These are phyloP conservation scores for Eciton burchellii DNA, from an alignment of 1,140 invertebrate species.

Conservation along the genomic window DNA sequence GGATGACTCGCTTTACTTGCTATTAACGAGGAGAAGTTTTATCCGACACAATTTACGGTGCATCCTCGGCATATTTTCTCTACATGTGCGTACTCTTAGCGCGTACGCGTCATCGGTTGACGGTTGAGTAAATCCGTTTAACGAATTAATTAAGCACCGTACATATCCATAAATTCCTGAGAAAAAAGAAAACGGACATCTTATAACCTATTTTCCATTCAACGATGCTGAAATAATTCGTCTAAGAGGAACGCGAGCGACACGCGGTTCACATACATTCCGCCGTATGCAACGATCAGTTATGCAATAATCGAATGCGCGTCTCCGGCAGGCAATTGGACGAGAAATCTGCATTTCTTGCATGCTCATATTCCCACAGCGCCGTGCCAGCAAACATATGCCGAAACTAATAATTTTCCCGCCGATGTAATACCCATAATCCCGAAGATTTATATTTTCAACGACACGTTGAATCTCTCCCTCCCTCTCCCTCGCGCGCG, in stretches of 20 bases:
- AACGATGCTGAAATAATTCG: conserved; percentile 6
- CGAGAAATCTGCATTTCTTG: not conserved
- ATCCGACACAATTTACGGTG: not conserved
- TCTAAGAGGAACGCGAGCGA: not conserved
- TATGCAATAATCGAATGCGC: not conserved
- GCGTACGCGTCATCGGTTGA: no score
- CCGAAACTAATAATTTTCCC: not conserved
- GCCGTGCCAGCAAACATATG: not conserved
- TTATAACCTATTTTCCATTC: no score
- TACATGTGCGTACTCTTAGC: not conserved
- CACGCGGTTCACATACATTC: not conserved
- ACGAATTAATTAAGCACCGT: not conserved
- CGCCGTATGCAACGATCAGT: not conserved
- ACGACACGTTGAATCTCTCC: not conserved
- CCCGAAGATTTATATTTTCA: conserved; percentile 3
- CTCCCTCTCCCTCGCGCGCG: no score
- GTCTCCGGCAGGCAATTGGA: not conserved
- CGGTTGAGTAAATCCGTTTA: not conserved
- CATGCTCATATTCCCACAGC: not conserved
- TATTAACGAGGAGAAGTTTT: not conserved
- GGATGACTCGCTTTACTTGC: conserved; percentile 18
- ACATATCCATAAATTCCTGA: not conserved
- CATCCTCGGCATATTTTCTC: not conserved
- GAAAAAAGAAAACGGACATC: no score
- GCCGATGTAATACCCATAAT: conserved; percentile 1